A percentile compares a stretch with the other conserved stretches of the same genome.
Evolutionary conservation across 2,797 vertebrate genomes (phyloP).

Genomic region (Semotilus atromaculatus): DNA sequence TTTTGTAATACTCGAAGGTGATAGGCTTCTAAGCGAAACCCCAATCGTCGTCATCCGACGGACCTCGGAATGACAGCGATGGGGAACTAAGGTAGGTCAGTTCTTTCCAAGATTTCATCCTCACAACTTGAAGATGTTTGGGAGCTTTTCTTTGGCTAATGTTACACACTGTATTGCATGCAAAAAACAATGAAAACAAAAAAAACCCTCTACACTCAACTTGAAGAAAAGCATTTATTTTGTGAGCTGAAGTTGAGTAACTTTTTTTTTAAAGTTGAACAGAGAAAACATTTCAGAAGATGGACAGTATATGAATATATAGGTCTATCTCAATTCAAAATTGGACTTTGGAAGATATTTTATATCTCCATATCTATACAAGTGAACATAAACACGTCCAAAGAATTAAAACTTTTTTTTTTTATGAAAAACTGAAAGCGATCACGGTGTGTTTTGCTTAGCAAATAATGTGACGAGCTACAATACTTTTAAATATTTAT

Average conservation of each 20-base stretch:
- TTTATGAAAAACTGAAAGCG: constrained; percentile 51
- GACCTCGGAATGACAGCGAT: too few species aligned
- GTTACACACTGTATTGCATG: too few species aligned
- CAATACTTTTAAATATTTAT: constrained; percentile 65
- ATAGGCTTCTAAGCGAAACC: too few species aligned
- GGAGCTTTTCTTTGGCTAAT: too few species aligned
- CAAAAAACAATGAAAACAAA: neutral
- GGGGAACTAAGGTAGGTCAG: too few species aligned
- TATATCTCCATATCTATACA: constrained; percentile 58
- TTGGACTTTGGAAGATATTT: constrained; percentile 60
- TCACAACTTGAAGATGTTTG: too few species aligned
- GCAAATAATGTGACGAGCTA: constrained; percentile 63
- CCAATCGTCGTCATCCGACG: too few species aligned
- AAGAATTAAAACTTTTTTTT: constrained; percentile 24
- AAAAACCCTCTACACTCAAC: neutral
- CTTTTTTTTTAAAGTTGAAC: constrained; percentile 60
- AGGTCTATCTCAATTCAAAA: constrained; percentile 68
- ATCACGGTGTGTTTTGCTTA: constrained; percentile 60
- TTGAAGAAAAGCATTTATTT: constrained; percentile 80
- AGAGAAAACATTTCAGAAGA: constrained; percentile 69
- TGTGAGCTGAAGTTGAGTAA: constrained; percentile 70
- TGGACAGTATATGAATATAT: constrained; percentile 74
- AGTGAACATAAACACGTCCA: constrained; percentile 62
- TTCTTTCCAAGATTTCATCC: too few species aligned
- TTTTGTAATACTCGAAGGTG: too few species aligned